Conservation (phyloP, 2,113 vertebrate genomes). For the Tenebrosternarchus preto region DNA sequence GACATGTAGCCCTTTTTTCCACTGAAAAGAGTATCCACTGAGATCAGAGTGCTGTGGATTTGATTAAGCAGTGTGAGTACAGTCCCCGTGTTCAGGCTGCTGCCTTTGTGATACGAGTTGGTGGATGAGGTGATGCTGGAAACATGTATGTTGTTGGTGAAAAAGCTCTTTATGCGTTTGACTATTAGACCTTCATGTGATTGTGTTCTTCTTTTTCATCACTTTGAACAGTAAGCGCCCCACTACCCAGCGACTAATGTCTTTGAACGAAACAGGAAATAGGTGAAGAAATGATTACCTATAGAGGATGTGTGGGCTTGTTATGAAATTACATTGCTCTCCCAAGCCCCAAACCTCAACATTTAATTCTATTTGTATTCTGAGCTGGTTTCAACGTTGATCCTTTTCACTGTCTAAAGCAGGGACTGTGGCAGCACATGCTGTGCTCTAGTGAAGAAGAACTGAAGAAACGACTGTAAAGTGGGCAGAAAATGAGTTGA, state of each 20-base stretch:
- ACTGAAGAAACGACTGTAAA: slow-evolving; percentile 1
- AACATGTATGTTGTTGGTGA: slow-evolving; percentile 65
- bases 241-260: slow-evolving; percentile 46
- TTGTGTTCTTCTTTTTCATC: slow-evolving; percentile 61
- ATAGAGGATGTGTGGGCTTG: slow-evolving; percentile 47
- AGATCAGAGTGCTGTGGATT: slow-evolving; percentile 77
- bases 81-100: slow-evolving; percentile 63
- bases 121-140: slow-evolving; percentile 67
- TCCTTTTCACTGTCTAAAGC: background rate
- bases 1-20: slow-evolving; percentile 60
- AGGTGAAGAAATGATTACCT: slow-evolving; percentile 25
- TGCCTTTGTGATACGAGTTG: slow-evolving; percentile 68
- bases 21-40: slow-evolving; percentile 70
- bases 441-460: background rate
- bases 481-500: background rate
- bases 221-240: slow-evolving; percentile 69
- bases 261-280: slow-evolving; percentile 44
- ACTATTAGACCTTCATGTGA: slow-evolving; percentile 69
- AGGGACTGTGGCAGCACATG: background rate
- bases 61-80: slow-evolving; percentile 74
- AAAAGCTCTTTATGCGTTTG: slow-evolving; percentile 71
- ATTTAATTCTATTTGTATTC: slow-evolving; percentile 7
- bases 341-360: background rate
- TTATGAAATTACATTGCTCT: slow-evolving; percentile 24
- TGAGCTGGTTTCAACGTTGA: background rate